A percentile compares a stretch with the other conserved stretches of the same genome.
These are phyloP conservation scores for Chironomus tentans DNA, from an alignment of 2,888 invertebrate genomes.

Conservation along the genomic window DNA sequence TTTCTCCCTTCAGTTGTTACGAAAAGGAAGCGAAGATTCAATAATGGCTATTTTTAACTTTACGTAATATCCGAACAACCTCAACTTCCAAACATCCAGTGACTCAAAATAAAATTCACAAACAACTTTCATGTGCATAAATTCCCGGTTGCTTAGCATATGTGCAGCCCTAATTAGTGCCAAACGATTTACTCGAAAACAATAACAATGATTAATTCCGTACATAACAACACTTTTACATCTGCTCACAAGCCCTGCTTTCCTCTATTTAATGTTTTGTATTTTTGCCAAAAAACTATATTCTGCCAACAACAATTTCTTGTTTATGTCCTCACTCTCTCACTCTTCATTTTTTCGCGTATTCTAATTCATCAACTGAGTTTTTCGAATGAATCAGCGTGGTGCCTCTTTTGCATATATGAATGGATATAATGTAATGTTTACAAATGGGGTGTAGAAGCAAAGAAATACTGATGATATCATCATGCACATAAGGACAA, in stretches of 20 bases:
- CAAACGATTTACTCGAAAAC: not conserved
- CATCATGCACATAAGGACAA: not conserved
- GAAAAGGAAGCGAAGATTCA: no score
- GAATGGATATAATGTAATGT: not conserved
- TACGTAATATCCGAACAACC: no score
- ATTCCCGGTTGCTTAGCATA: not conserved
- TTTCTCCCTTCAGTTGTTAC: no score
- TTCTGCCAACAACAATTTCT: not conserved
- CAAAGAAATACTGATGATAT: not conserved
- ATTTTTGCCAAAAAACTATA: not conserved
- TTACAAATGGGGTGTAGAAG: not conserved
- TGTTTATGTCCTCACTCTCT: constrained; percentile 5
- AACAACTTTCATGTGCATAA: no score
- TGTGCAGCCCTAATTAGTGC: not conserved
- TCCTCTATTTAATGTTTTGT: not conserved
- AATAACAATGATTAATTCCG: not conserved
- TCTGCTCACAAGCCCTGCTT: constrained; percentile 13
- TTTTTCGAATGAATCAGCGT: constrained; percentile 25
- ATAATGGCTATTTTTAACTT: no score
- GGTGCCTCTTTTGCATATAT: constrained; percentile 10
- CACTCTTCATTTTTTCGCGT: not conserved
- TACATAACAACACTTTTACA: not conserved
- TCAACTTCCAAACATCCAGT: no score
- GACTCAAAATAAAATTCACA: no score
- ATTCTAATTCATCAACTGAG: not conserved